A percentile compares a stretch with the other conserved stretches of the same genome.
Evolutionary conservation across 2,888 invertebrate species (phyloP).

Genomic region (Lycaena phlaeas): DNA sequence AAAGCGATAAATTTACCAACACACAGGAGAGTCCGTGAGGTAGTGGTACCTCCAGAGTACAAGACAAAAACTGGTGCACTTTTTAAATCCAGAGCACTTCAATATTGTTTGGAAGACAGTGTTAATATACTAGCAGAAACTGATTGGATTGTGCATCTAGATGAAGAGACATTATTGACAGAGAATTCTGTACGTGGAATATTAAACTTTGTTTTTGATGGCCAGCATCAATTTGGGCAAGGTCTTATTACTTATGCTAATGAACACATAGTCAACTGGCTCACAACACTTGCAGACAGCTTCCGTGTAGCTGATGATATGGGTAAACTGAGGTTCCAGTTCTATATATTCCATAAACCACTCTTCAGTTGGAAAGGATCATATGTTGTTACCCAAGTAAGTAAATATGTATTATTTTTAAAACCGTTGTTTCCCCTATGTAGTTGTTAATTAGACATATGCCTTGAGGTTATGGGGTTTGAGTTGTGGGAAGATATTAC

Average conservation of each 20-base stretch:
- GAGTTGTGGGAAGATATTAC: no score
- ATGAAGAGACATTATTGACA: conserved; percentile 95
- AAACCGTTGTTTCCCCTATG: no score
- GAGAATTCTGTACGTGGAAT: conserved; percentile 93
- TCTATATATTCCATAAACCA: conserved; percentile 94
- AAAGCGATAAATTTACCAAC: conserved; percentile 84
- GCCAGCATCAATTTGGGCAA: conserved; percentile 96
- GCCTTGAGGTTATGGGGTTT: no score
- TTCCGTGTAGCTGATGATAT: conserved; percentile 97
- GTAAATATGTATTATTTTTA: conserved; percentile 15
- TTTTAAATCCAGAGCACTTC: conserved; percentile 94
- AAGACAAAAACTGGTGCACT: conserved; percentile 92
- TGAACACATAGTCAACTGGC: conserved; percentile 96
- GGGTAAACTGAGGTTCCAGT: conserved; percentile 95
- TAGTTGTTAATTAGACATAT: no score
- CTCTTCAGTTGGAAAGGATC: conserved; percentile 99
- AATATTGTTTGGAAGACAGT: conserved; percentile 94
- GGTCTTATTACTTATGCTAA: conserved; percentile 97
- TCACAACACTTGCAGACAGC: conserved; percentile 95
- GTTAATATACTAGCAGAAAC: conserved; percentile 88
- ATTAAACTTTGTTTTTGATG: conserved; percentile 94
- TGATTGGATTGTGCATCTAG: conserved; percentile 98
- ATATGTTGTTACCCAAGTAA: conserved; percentile 95
- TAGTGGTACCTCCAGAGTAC: conserved; percentile 90
- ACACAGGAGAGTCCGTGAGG: conserved; percentile 86